Evolutionary conservation across 1,140 invertebrate genomes (phyloP).

Genomic region (Ephestia elutella): DNA sequence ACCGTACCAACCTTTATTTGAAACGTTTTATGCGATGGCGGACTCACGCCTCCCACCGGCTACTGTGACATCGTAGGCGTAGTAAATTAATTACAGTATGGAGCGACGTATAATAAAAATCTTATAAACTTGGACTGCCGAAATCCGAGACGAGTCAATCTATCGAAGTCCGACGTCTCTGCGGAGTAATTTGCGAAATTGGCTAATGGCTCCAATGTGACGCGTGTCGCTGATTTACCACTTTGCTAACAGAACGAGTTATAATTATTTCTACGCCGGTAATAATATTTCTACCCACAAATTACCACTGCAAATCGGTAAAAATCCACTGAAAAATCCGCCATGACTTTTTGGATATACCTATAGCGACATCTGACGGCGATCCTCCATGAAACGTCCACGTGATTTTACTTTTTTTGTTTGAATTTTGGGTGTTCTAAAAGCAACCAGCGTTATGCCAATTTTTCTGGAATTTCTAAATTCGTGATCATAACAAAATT

Average conservation of each 20-base stretch:
- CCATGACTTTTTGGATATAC: constrained; percentile 62
- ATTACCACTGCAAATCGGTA: constrained; percentile 48
- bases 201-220: constrained; percentile 17
- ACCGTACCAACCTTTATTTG: constrained; percentile 45
- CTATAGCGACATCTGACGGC: constrained; percentile 62
- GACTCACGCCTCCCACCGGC: constrained; percentile 28
- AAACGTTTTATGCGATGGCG: constrained; percentile 41
- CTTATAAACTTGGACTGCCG: constrained; percentile 40
- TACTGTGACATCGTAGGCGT: constrained; percentile 61
- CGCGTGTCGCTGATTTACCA: constrained; percentile 46
- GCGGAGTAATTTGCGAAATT: constrained; percentile 16
- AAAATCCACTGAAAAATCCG: constrained; percentile 61
- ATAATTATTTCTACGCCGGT: constrained; percentile 56
- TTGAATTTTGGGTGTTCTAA: constrained; percentile 54
- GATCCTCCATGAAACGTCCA: constrained; percentile 32
- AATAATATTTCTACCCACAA: constrained; percentile 68
- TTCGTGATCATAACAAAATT: neutral
- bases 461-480: neutral
- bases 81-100: constrained; percentile 43
- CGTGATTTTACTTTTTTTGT: constrained; percentile 60
- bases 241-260: constrained; percentile 40
- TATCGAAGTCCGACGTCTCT: constrained; percentile 32
- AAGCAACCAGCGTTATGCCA: constrained; percentile 36
- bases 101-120: constrained; percentile 44
- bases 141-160: constrained; percentile 64